Base-by-base conservation (phyloP, 2,797 vertebrate species). In the Clamator glandarius region DNA sequence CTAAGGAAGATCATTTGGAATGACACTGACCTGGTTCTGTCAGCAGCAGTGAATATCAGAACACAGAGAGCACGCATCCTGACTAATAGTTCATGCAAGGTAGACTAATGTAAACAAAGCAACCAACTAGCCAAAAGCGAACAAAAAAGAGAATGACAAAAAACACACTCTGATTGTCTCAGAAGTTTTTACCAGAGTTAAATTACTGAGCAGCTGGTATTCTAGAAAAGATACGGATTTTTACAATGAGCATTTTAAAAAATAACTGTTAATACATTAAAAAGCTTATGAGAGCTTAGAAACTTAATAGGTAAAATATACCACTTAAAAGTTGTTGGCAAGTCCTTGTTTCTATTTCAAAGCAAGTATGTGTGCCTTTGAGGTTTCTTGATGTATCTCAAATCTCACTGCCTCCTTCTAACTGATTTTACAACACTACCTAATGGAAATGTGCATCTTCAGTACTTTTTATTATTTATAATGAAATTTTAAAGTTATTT, bases 11-110 rank as follows among this genome's bases (percentile, higher is more conserved):
- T 85, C 64, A 95, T 93, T 44, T 58, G 69, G 66, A 90, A 80
- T 89, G 93, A 87, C 92, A 87, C 1, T 91, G 92, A 95, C 94
- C 95, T 92, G 61, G 68, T 95, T 96, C 92, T 93, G 90, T 96
- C 95, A 95, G 75, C 74, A 91, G 58, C 50, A 87, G 58, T 93
- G 36, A 91, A 36, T 80, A 92, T 93, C 92, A 91, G 59, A 64
- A 67, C 63, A 89, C 29, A 89, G 55, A 76, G 72, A 81, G 57
- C 8, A 75, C 26, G 41, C 15, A 73, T 78, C n/a, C 55, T 69
- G 39, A 35, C 59, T 76, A 91, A 33, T 5, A 46, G 23, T 59
- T 94, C 41, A 48, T 64, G 35, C 58, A 68, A 77, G 39, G 50
- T 26, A 91, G 68, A 90, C 33, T 72, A 84, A 79, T n/a, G 28